These are phyloP conservation scores for Myocastor coypus DNA, from an alignment of 2,113 vertebrate species.

Conservation along the genomic window DNA sequence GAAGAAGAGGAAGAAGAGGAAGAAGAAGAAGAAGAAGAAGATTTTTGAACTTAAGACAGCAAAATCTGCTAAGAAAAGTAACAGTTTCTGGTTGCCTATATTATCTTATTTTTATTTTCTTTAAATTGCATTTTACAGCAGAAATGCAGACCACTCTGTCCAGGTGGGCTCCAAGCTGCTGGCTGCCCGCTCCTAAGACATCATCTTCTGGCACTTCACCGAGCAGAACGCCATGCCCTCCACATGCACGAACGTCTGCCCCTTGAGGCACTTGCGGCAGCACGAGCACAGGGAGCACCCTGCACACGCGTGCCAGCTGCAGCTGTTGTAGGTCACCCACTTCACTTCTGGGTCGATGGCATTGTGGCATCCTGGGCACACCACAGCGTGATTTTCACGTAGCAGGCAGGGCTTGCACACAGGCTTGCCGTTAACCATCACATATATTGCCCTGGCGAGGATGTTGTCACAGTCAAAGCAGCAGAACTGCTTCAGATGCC, in stretches of 20 bases:
- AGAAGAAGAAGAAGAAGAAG: no score
- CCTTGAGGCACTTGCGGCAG: constrained; percentile 95
- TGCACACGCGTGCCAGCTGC: constrained; percentile 94
- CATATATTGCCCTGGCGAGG: constrained; percentile 96
- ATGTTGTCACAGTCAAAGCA: constrained; percentile 98
- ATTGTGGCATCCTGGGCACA: constrained; percentile 94
- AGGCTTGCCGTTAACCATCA: constrained; percentile 95
- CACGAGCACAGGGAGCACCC: constrained; percentile 96
- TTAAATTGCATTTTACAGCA: constrained; percentile 78
- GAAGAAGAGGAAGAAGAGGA: no score
- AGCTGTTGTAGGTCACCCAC: constrained; percentile 94
- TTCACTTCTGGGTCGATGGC: constrained; percentile 96
- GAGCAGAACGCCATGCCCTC: constrained; percentile 96
- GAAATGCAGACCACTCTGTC: constrained; percentile 84
- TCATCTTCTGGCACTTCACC: constrained; percentile 96
- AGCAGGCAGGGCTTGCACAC: constrained; percentile 97
- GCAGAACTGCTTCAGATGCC: constrained; percentile 99
- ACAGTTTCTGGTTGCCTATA: constrained; percentile 61
- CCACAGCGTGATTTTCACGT: constrained; percentile 96
- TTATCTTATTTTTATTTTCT: constrained; percentile 66
- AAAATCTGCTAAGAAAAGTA: constrained; percentile 49
- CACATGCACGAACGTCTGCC: constrained; percentile 95
- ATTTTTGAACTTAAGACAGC: constrained; percentile 36
- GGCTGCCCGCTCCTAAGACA: constrained; percentile 81
- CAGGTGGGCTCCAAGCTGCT: constrained; percentile 59